A percentile compares a stretch with the other conserved stretches of the same genome.
These are phyloP conservation scores for Ephestia elutella DNA, from an alignment of 1,140 invertebrate species.

Conservation along the genomic window DNA sequence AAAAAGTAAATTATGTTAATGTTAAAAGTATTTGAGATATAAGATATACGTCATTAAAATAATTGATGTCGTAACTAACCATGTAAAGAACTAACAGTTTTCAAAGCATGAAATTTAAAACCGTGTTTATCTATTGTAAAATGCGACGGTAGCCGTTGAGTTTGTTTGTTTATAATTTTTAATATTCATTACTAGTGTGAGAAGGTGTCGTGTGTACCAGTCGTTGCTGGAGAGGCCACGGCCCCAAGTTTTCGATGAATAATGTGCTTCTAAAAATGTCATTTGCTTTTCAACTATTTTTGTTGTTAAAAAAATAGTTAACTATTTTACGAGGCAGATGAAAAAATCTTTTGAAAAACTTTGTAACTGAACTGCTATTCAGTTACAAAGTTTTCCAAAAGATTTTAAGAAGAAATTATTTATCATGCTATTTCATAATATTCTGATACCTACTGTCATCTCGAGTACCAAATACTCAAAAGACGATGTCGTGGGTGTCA, in stretches of 20 bases:
- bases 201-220: slow-evolving; percentile 5
- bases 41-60: slow-evolving; percentile 7
- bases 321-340: neutral
- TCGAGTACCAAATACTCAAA: neutral
- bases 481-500: neutral
- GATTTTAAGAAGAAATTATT: no score
- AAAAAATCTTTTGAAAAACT: no score
- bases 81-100: neutral
- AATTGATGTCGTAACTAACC: neutral
- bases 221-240: neutral
- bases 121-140: slow-evolving; percentile 14
- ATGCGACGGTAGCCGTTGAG: slow-evolving; percentile 11
- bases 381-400: no score
- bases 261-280: neutral
- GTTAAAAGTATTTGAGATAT: neutral
- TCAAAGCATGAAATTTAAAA: slow-evolving; percentile 2
- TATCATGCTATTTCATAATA: no score
- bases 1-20: neutral
- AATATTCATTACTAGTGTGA: slow-evolving; percentile 16
- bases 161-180: slow-evolving; percentile 12
- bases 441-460: no score
- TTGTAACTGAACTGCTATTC: no score
- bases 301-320: neutral
- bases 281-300: neutral
- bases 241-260: neutral